Evolutionary conservation across 2,888 invertebrate genomes (phyloP), one percentile per base, ranked within the genome.

Genomic region (Melitaea athalia): DNA sequence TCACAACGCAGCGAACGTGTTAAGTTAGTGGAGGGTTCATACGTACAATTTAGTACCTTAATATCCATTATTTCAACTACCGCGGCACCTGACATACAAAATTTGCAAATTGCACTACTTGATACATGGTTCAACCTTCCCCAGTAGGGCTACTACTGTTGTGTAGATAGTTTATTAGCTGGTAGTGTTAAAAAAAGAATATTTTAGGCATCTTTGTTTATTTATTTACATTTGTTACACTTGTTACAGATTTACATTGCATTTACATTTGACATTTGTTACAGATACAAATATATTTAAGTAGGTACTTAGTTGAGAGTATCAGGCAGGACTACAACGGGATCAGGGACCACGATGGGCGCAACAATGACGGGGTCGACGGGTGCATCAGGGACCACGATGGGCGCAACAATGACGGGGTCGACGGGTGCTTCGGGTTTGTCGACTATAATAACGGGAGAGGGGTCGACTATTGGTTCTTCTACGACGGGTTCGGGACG

Each of bases 381-480:
- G 45, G 12, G 11, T 10, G 12, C 10, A 42, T 8, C 42, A 8
- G 42, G 42, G 42, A 5, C 42, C 42, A 42, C 42, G 42, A 42
- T 8, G 45, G 45, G 47, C 2, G 14, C 47, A 1, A 47, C 47
- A n/a, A 47, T 14, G 14, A 14, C 14, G 47, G 47, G 47, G 4
- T 3, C n/a, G 3, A 24, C 24, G 3, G 45, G 11, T 10, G 14
- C n/a, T n/a, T n/a, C 47, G 5, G 38, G 38, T 38, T 3, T 4
- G 14, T 49, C 47, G 0, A 49, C 24, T 24, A 79, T 72, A 38
- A 71, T 64, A 43, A 72, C 70, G 17, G 73, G 69, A 6, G 72
- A 71, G 10, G 69, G 50, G 6, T 71, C 66, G 61, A 71, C 70
- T 24, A n/a, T n/a, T n/a, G n/a, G n/a, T n/a, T n/a, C 47, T 24